Evolutionary conservation across 2,888 invertebrate species (phyloP), one percentile per base, ranked within the genome.

Genomic region (Andrena camellia): DNA sequence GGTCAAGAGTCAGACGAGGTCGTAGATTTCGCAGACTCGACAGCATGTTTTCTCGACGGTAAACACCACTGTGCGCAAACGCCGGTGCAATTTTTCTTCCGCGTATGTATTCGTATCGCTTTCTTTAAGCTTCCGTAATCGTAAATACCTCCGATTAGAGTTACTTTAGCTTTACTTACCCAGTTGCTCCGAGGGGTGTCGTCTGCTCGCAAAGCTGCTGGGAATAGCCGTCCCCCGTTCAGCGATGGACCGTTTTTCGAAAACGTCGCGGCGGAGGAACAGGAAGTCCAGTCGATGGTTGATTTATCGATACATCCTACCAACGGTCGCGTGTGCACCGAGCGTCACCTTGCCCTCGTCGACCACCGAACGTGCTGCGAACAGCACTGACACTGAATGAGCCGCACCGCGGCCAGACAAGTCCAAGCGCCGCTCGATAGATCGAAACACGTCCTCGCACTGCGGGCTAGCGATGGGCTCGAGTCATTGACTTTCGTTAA

Each of bases 371-470:
- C 84, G 88, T 74, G 86, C 77, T 80, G 86, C 79, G 78, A 67
- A 72, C 84, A 84, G 70, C 74, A 81, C 88, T 84, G 89, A 79
- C 78, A 84, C 86, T 81, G 89, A 86, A 72, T 42, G 67, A 64
- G 13, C 73, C 78, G 66, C 54, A 78, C 69, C 63, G 85, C 42
- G 48, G 72, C 78, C 77, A 76, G 82, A 68, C 67, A 79, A 81
- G 66, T 77, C 81, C 70, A 79, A 83, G 74, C 78, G 74, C 63
- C 73, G 80, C 73, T 83, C 84, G 84, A 84, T 80, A 74, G 84
- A 84, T 77, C 83, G 83, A 78, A 77, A 77, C 81, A 63, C 75
- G 66, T 75, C 52, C 54, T 59, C 68, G 82, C 59, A 60, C 81
- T 64, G 64, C 59, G 2, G 33, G 10, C 20, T 68, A 81, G 82